phyloP scores from a whole-genome alignment of 2,888 invertebrate genomes.

The Uloborus plumipes region DNA sequence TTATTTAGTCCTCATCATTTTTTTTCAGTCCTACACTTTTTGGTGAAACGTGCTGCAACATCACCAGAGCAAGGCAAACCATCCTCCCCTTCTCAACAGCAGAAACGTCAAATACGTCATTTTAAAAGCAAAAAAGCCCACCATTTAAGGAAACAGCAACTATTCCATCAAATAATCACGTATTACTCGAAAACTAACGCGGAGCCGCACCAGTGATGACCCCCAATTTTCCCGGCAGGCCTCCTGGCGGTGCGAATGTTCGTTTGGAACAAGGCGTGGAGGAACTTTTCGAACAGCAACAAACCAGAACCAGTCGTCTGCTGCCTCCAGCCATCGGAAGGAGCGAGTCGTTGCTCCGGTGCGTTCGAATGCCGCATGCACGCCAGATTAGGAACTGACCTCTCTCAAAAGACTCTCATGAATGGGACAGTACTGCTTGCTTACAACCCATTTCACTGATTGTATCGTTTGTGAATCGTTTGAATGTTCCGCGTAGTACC shows the following conservation, averaged over 20 bases:
- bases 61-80: too few relatives aligned
- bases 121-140: too few relatives aligned
- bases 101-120: too few relatives aligned
- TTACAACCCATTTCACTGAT: not conserved
- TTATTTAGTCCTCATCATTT: too few relatives aligned
- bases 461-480: too few relatives aligned
- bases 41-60: too few relatives aligned
- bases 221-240: not conserved
- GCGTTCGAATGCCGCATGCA: slow-evolving; percentile 8
- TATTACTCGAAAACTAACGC: too few relatives aligned
- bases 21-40: too few relatives aligned
- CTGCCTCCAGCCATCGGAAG: not conserved
- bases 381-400: slow-evolving; percentile 12
- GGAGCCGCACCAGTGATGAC: not conserved
- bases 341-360: slow-evolving; percentile 23
- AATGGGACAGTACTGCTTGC: not conserved
- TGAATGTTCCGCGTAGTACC: too few relatives aligned
- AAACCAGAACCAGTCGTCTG: slow-evolving; percentile 30
- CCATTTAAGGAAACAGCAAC: too few relatives aligned
- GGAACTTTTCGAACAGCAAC: not conserved
- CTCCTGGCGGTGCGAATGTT: slow-evolving; percentile 27
- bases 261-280: not conserved
- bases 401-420: slow-evolving; percentile 8
- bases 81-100: too few relatives aligned
- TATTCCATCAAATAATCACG: too few relatives aligned